phyloP scores from a whole-genome alignment of 2,888 invertebrate genomes.

The Ptychoptera albimana region DNA sequence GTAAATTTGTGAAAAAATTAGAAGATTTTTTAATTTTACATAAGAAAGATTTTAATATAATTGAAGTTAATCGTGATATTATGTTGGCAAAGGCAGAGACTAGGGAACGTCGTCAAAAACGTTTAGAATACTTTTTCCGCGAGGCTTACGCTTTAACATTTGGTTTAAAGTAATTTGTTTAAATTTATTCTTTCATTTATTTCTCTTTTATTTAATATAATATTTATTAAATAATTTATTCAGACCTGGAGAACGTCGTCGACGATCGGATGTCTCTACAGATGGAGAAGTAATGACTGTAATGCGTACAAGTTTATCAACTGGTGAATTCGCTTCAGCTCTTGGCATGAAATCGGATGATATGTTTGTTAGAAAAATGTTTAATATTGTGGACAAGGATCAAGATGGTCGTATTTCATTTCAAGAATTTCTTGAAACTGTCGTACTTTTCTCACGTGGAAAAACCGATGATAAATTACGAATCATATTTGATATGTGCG shows the following conservation, averaged over 20 bases:
- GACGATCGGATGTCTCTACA: constrained; percentile 51
- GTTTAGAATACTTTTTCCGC: constrained; percentile 87
- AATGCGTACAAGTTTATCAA: constrained; percentile 83
- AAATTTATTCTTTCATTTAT: no score
- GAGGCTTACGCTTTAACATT: constrained; percentile 91
- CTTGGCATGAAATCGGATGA: constrained; percentile 91
- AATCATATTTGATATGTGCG: constrained; percentile 96
- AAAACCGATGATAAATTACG: constrained; percentile 85
- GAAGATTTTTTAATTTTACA: constrained; percentile 71
- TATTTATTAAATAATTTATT: background rate
- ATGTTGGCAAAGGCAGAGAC: constrained; percentile 88
- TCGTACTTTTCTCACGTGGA: constrained; percentile 79
- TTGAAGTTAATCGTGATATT: constrained; percentile 59
- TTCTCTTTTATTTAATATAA: background rate
- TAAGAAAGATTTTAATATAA: constrained; percentile 62
- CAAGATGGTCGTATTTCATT: constrained; percentile 87
- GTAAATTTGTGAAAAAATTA: constrained; percentile 75
- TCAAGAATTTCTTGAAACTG: constrained; percentile 89
- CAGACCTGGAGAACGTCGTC: constrained; percentile 67
- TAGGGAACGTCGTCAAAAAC: constrained; percentile 78
- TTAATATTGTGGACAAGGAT: constrained; percentile 91
- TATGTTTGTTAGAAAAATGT: constrained; percentile 93
- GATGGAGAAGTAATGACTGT: constrained; percentile 81
- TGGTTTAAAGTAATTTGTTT: constrained; percentile 43
- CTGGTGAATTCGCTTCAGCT: constrained; percentile 86